phyloP scores from a whole-genome alignment of 1,140 invertebrate species.

The Olivierus martensii region DNA sequence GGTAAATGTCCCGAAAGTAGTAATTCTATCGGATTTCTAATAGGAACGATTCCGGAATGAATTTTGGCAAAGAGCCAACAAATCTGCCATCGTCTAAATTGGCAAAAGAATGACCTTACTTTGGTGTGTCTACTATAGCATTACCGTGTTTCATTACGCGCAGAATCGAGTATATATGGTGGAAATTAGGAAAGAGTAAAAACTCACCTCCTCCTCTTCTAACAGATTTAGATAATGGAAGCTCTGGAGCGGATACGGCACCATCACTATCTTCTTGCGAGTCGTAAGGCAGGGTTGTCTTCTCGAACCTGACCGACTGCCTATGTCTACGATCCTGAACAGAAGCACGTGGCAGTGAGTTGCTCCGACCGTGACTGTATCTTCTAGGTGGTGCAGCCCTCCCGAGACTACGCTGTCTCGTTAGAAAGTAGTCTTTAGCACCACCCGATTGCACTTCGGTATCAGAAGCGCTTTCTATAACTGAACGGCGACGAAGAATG shows the following conservation, averaged over 20 bases:
- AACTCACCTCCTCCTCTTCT: constrained; percentile 44
- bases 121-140: too few species aligned
- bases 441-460: constrained; percentile 53
- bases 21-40: too few species aligned
- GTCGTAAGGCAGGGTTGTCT: constrained; percentile 48
- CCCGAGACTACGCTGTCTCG: constrained; percentile 3
- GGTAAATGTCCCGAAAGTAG: too few species aligned
- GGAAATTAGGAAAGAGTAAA: too few species aligned
- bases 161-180: too few species aligned
- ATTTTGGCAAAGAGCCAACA: too few species aligned
- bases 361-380: constrained; percentile 25
- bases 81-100: too few species aligned
- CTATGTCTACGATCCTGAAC: constrained; percentile 10
- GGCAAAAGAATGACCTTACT: too few species aligned
- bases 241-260: constrained; percentile 61
- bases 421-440: constrained; percentile 23
- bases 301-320: constrained; percentile 20
- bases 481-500: constrained; percentile 22
- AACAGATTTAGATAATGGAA: constrained; percentile 25
- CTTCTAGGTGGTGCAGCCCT: neutral
- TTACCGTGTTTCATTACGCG: too few species aligned
- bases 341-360: constrained; percentile 24
- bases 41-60: too few species aligned
- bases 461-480: constrained; percentile 63
- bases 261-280: constrained; percentile 64